Evolutionary conservation across 1,140 invertebrate species (phyloP), one percentile per base, ranked within the genome.

Genomic region (Brachionus rubens): DNA sequence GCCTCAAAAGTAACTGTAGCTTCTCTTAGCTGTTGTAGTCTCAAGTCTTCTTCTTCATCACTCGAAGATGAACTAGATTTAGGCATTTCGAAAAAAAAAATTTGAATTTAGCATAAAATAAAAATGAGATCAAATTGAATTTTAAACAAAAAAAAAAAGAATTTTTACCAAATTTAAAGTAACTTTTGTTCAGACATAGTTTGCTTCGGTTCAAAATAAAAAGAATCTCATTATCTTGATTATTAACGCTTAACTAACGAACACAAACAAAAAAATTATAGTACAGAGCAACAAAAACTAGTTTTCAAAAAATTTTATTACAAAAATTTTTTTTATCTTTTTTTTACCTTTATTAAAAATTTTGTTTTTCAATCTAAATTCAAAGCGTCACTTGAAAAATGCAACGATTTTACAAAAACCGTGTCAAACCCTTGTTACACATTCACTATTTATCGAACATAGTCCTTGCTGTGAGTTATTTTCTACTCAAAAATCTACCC

Each of bases 401-500:
- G 59, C 12, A 65, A 14, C 36, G 41, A 43, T 43, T 65, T 43
- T 65, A 14, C 19, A 41, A 65, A 65, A 65, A 41, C 24, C 59
- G 59, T 24, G 43, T 65, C 19, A 65, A 65, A 41, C 59, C 59
- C 24, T 14, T 65, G 19, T 14, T 65, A n/a, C 7, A 65, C 10
- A 0, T 24, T n/a, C 56, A 76, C 26, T 76, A 62, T 56, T 26
- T 48, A 10, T 33, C 48, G 1, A 76, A 76, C 26, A 76, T 76
- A 33, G n/a, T 47, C 4, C 33, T 76, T 7, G 48, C 75, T 7
- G 14, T 24, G 21, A 54, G 40, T 33, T 76, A 76, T 40, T 48
- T 76, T 30, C 2, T 65, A 2, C 30, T 76, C 26, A 76, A 76
- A 36, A 47, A 67, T 19, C 30, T 50, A 59, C 75, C 75, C 24